Conservation (phyloP, 2,888 invertebrate species). For the Stenotaenia linearis region DNA sequence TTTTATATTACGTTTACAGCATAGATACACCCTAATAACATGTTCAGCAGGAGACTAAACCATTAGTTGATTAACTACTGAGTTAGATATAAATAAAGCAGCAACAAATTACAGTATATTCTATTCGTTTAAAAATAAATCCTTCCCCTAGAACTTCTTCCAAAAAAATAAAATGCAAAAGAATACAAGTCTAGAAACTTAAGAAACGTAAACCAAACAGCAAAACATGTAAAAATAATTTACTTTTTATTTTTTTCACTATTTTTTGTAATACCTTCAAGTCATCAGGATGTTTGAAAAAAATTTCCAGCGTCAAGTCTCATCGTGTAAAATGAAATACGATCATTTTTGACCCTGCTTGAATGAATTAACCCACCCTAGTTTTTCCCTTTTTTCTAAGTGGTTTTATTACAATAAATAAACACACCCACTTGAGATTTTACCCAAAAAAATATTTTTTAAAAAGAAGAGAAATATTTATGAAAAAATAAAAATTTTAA, state of each 20-base stretch:
- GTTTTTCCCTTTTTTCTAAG: not conserved
- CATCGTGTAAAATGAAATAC: not conserved
- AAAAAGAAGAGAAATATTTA: too few species aligned
- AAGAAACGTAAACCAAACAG: not conserved
- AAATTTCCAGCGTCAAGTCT: not conserved
- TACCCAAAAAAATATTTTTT: not conserved
- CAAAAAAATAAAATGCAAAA: not conserved
- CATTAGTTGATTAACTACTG: not conserved
- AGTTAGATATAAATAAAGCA: not conserved
- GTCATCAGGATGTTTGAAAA: not conserved
- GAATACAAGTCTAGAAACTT: not conserved
- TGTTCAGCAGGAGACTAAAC: not conserved
- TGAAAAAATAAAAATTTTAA: not conserved
- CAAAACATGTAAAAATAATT: not conserved
- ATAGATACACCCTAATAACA: not conserved
- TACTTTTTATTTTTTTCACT: not conserved
- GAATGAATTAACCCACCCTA: not conserved
- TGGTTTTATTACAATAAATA: slow-evolving; percentile 14
- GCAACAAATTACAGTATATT: not conserved
- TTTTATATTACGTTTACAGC: not conserved
- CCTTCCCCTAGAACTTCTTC: not conserved
- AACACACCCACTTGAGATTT: not conserved
- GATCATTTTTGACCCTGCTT: not conserved
- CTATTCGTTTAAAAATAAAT: not conserved
- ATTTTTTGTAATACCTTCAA: not conserved